Percentiles rank a stretch among this genome's conserved stretches.
These are phyloP conservation scores for Sinella curviseta DNA, from an alignment of 1,140 invertebrate species.

Conservation along the genomic window DNA sequence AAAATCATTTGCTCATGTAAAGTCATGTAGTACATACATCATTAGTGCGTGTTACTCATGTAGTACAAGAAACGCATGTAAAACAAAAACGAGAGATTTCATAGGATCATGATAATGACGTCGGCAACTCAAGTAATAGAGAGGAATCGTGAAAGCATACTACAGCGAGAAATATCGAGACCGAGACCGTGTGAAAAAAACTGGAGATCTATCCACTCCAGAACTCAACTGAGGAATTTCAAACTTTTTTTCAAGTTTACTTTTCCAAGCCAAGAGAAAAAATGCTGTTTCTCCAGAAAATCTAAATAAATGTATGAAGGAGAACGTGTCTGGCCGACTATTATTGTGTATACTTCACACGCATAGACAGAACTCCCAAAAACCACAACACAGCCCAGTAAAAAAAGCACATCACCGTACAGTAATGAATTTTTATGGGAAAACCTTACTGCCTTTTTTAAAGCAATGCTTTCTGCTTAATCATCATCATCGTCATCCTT, in stretches of 20 bases:
- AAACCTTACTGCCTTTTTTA: no score
- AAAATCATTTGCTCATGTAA: background rate
- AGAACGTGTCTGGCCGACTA: background rate
- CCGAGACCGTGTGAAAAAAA: conserved; percentile 4
- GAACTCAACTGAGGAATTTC: no score
- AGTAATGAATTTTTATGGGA: no score
- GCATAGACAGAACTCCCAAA: background rate
- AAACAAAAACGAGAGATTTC: background rate
- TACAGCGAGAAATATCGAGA: background rate
- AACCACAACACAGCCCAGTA: no score
- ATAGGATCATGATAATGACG: background rate
- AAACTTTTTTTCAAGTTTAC: no score
- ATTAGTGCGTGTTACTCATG: background rate
- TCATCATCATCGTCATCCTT: no score
- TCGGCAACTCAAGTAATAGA: no score
- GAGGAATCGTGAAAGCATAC: no score
- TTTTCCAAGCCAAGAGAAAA: background rate
- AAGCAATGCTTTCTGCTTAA: no score
- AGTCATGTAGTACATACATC: background rate
- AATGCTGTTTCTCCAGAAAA: background rate
- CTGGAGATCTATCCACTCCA: background rate
- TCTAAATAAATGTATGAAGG: background rate
- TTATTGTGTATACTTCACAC: background rate
- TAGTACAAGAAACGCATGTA: background rate
- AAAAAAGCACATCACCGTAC: no score